Evolutionary conservation across 2,113 vertebrate genomes (phyloP).

Genomic region (Oryzias woworae): DNA sequence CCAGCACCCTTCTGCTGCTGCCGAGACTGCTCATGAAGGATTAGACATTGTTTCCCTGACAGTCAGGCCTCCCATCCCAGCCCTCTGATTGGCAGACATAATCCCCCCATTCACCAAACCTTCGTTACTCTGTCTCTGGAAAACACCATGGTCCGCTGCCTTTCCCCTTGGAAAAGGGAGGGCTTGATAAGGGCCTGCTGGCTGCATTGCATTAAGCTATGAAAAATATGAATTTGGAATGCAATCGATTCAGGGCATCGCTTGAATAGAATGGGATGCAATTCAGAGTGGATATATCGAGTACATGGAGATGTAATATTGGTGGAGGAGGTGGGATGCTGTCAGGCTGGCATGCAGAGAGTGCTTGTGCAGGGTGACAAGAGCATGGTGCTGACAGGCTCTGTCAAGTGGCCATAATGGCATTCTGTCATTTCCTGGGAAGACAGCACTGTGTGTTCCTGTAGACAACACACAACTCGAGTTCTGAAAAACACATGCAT

Average conservation of each 20-base stretch:
- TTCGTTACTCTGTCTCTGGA: slow-evolving; percentile 71
- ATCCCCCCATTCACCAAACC: slow-evolving; percentile 75
- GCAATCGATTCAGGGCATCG: slow-evolving; percentile 66
- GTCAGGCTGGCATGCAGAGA: slow-evolving; percentile 65
- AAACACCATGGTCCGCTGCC: slow-evolving; percentile 68
- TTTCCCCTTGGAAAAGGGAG: slow-evolving; percentile 53
- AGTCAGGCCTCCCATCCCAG: slow-evolving; percentile 70
- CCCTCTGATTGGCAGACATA: slow-evolving; percentile 77
- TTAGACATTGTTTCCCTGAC: slow-evolving; percentile 79
- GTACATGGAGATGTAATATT: slow-evolving; percentile 67
- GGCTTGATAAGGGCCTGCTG: slow-evolving; percentile 68
- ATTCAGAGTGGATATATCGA: slow-evolving; percentile 66
- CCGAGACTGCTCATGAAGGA: slow-evolving; percentile 70
- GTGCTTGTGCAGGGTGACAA: slow-evolving; percentile 65
- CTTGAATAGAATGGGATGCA: slow-evolving; percentile 68
- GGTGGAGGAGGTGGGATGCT: slow-evolving; percentile 59
- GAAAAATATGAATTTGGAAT: slow-evolving; percentile 69
- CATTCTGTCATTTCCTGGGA: slow-evolving; percentile 58
- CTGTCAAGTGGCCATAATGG: slow-evolving; percentile 71
- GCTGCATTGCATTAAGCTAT: slow-evolving; percentile 62
- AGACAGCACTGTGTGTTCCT: slow-evolving; percentile 49
- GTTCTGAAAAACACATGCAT: slow-evolving; percentile 33
- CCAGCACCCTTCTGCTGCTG: slow-evolving; percentile 62
- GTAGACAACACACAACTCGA: slow-evolving; percentile 32
- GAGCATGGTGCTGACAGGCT: slow-evolving; percentile 64